phyloP scores from a whole-genome alignment of 2,113 vertebrate species.

The Hiodon alosoides region DNA sequence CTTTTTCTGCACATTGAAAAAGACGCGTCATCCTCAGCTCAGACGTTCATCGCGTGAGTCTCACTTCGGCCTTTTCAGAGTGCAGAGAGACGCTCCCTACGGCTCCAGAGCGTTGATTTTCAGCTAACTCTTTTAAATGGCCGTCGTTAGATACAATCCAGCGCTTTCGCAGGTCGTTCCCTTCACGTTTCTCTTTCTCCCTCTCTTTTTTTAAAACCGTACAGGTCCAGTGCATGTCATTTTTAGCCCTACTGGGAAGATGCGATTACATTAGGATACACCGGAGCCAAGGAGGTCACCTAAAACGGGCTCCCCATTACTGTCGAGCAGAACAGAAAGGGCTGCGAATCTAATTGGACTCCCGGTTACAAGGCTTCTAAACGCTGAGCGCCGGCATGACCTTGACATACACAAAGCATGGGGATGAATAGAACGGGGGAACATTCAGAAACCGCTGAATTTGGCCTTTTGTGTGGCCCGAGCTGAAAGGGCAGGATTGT shows the following conservation, averaged over 20 bases:
- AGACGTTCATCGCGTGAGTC: too few relatives aligned
- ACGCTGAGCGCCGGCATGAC: constrained; percentile 33
- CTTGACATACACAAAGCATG: constrained; percentile 33
- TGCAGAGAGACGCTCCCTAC: too few relatives aligned
- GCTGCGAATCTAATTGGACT: constrained; percentile 35
- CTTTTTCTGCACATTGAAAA: too few relatives aligned
- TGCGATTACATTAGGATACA: constrained; percentile 23
- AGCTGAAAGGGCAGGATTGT: constrained; percentile 16
- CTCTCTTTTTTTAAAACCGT: not conserved
- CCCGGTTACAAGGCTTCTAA: constrained; percentile 28
- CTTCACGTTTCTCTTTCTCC: too few relatives aligned
- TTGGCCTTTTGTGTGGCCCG: constrained; percentile 32
- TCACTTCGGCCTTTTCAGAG: too few relatives aligned
- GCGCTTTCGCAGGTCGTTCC: too few relatives aligned
- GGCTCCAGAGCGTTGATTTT: too few relatives aligned
- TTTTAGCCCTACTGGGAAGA: constrained; percentile 19
- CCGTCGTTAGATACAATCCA: too few relatives aligned
- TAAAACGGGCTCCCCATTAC: constrained; percentile 9
- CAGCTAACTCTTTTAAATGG: too few relatives aligned
- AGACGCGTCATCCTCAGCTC: too few relatives aligned
- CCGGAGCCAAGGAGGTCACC: constrained; percentile 32
- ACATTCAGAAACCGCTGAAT: constrained; percentile 36
- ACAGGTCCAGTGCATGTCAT: constrained; percentile 28
- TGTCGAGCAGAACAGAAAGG: constrained; percentile 18
- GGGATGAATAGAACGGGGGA: constrained; percentile 30